Percentiles rank a stretch among this genome's conserved stretches.
Conservation (phyloP, 2,797 vertebrate genomes). For the Poecilia picta region DNA sequence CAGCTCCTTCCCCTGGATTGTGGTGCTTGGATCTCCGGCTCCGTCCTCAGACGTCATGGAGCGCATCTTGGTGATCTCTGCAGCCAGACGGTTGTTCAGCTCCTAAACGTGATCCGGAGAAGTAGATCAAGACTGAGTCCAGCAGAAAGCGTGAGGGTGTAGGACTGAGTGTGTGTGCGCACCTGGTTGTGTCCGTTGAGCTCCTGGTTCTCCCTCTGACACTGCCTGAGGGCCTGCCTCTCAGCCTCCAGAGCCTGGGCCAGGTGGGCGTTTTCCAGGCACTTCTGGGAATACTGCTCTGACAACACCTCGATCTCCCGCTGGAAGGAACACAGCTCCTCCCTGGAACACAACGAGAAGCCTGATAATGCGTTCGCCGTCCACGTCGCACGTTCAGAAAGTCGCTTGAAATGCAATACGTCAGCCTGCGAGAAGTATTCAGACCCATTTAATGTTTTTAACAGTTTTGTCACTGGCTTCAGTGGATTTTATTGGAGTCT, state of each 20-base stretch:
- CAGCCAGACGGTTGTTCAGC: conserved; percentile 85
- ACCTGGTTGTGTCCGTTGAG: conserved; percentile 89
- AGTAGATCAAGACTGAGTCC: neutral
- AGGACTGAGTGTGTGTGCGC: neutral
- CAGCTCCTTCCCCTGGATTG: conserved; percentile 83
- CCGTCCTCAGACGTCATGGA: conserved; percentile 82
- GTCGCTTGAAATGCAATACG: neutral
- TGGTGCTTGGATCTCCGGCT: conserved; percentile 59
- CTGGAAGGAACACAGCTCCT: conserved; percentile 85
- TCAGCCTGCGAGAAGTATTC: neutral
- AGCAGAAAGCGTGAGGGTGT: neutral
- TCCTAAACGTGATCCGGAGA: conserved; percentile 65
- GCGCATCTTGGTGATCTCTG: conserved; percentile 86
- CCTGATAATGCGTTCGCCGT: too few relatives aligned
- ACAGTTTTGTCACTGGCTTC: neutral
- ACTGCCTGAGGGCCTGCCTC: conserved; percentile 86
- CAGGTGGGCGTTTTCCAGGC: conserved; percentile 86
- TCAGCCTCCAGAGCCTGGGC: conserved; percentile 87
- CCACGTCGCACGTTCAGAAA: neutral
- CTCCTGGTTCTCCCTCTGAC: conserved; percentile 88
- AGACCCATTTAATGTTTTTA: neutral
- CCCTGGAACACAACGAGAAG: conserved; percentile 66
- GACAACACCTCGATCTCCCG: conserved; percentile 87
- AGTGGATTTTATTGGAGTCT: neutral
- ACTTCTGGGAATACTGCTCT: conserved; percentile 88